Evolutionary conservation across 1,140 invertebrate genomes (phyloP).

Genomic region (Drosophila nigromelanica): DNA sequence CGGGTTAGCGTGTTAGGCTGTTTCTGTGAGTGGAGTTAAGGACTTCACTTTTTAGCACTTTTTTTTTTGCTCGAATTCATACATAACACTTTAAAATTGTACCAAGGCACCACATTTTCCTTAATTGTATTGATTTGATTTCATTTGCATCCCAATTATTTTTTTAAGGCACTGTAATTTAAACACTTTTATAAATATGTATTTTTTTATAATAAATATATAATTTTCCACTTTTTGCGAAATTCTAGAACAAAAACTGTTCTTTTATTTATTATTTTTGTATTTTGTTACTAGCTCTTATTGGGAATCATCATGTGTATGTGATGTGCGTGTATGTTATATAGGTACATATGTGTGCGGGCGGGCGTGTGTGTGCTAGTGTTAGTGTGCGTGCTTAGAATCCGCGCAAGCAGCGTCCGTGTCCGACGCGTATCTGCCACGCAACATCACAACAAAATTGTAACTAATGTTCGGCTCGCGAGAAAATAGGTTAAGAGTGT

Average conservation of each 20-base stretch:
- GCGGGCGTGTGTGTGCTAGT: constrained; percentile 34
- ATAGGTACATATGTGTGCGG: constrained; percentile 11
- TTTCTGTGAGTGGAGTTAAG: not conserved
- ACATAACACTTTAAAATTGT: constrained; percentile 64
- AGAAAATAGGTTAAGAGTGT: constrained; percentile 83
- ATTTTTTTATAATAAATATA: constrained; percentile 7
- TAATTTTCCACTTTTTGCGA: constrained; percentile 56
- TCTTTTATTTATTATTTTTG: constrained; percentile 23
- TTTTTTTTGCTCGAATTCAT: constrained; percentile 23
- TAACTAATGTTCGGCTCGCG: constrained; percentile 77
- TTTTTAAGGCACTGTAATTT: constrained; percentile 64
- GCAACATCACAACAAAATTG: constrained; percentile 83
- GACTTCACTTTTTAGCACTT: constrained; percentile 41
- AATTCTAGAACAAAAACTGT: constrained; percentile 42
- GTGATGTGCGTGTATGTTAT: constrained; percentile 17
- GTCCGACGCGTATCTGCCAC: constrained; percentile 79
- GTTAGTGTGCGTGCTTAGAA: constrained; percentile 68
- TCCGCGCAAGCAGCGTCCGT: constrained; percentile 79
- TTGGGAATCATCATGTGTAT: constrained; percentile 31
- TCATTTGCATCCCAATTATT: constrained; percentile 25
- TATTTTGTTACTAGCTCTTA: constrained; percentile 40
- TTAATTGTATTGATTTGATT: constrained; percentile 14
- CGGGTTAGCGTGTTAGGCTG: not conserved
- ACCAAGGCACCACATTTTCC: constrained; percentile 70
- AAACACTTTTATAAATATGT: constrained; percentile 22